Percentiles rank a stretch among this genome's conserved stretches.
Evolutionary conservation across 1,140 invertebrate species (phyloP).

Genomic region (Saccostrea cuccullata): DNA sequence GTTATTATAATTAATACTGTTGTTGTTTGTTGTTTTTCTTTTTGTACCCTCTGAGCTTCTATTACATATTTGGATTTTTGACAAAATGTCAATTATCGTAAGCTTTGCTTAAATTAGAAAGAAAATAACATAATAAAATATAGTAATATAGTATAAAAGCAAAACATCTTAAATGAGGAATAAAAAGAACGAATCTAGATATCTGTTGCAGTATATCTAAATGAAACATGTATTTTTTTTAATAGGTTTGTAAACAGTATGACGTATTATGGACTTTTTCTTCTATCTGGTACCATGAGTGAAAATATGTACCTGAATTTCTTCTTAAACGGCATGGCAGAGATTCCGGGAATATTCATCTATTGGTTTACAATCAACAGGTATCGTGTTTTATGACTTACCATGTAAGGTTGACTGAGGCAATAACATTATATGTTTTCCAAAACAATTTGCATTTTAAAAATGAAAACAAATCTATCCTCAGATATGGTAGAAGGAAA

Average conservation of each 20-base stretch:
- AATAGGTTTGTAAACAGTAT: slow-evolving; percentile 74
- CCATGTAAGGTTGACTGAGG: background rate
- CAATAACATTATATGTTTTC: background rate
- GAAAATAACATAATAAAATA: no score
- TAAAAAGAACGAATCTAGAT: no score
- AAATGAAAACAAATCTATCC: background rate
- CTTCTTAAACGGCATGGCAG: slow-evolving; percentile 79
- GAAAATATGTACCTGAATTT: slow-evolving; percentile 77
- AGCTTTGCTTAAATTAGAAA: no score
- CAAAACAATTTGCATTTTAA: background rate
- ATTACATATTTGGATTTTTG: no score
- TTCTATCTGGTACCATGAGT: slow-evolving; percentile 71
- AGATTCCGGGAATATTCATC: slow-evolving; percentile 83
- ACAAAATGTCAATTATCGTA: no score
- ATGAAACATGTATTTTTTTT: slow-evolving; percentile 39
- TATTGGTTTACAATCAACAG: slow-evolving; percentile 83
- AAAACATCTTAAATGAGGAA: no score
- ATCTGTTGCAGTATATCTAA: background rate
- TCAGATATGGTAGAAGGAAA: slow-evolving; percentile 4
- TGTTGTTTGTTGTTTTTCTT: no score
- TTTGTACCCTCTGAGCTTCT: no score
- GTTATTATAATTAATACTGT: no score
- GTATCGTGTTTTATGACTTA: background rate
- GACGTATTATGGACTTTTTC: slow-evolving; percentile 77
- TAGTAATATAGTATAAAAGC: no score